Evolutionary conservation across 2,888 invertebrate species (phyloP).

Genomic region (Chromoteleia sp.): DNA sequence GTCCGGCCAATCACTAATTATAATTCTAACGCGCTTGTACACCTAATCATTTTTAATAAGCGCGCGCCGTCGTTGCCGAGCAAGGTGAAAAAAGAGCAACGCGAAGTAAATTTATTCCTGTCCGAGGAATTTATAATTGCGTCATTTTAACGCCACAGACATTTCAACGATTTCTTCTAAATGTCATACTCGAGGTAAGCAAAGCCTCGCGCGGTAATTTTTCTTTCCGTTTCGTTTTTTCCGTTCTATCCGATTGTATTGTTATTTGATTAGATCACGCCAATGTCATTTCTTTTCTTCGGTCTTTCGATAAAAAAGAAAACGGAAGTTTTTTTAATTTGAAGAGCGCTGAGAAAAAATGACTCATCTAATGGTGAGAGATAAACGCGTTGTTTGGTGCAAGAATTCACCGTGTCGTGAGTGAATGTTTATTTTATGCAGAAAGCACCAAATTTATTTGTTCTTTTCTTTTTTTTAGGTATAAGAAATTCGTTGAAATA

Average conservation of each 20-base stretch:
- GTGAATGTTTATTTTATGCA: no score
- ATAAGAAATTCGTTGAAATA: no score
- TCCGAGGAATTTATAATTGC: constrained; percentile 41
- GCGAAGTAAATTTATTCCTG: constrained; percentile 32
- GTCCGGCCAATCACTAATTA: constrained; percentile 23
- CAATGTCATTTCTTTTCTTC: neutral
- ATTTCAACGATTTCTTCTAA: constrained; percentile 40
- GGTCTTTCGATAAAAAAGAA: no score
- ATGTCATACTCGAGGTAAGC: constrained; percentile 48
- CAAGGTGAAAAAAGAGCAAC: constrained; percentile 11
- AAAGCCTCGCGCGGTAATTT: constrained; percentile 12
- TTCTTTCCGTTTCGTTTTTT: constrained; percentile 12
- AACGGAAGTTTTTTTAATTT: no score
- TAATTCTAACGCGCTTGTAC: constrained; percentile 3
- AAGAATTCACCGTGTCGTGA: no score
- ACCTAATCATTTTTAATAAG: constrained; percentile 35
- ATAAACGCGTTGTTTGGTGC: no score
- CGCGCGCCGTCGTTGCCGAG: neutral
- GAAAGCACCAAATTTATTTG: no score
- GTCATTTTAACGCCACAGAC: constrained; percentile 33
- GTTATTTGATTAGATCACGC: constrained; percentile 16
- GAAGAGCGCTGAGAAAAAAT: no score
- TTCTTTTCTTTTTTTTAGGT: no score
- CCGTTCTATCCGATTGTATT: neutral
- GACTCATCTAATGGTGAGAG: no score